Evolutionary conservation across 2,113 vertebrate genomes (phyloP).

Genomic region (Nothobranchius furzeri): DNA sequence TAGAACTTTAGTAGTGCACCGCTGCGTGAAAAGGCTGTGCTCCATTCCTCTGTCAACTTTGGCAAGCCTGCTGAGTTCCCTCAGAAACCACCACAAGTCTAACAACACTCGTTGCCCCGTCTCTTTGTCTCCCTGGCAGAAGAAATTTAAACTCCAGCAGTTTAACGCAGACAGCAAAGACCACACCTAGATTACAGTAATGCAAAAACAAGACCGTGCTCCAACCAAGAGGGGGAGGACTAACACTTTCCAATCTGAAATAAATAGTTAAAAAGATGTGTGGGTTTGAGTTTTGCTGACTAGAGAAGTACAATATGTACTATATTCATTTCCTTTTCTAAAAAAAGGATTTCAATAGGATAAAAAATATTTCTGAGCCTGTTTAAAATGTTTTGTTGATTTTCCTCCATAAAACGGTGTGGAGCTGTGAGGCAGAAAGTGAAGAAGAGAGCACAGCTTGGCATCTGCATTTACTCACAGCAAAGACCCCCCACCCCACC

Average conservation of each 20-base stretch:
- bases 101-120: constrained; percentile 38
- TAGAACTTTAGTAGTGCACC: constrained; percentile 77
- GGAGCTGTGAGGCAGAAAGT: constrained; percentile 60
- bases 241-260: constrained; percentile 18
- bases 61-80: constrained; percentile 56
- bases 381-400: constrained; percentile 37
- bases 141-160: constrained; percentile 27
- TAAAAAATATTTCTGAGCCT: constrained; percentile 50
- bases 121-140: constrained; percentile 52
- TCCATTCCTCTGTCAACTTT: constrained; percentile 62
- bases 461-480: constrained; percentile 55
- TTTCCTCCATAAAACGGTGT: constrained; percentile 41
- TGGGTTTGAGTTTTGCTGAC: constrained; percentile 14
- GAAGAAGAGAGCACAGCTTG: constrained; percentile 69
- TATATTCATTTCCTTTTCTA: constrained; percentile 45
- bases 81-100: constrained; percentile 55
- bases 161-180: constrained; percentile 30
- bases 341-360: constrained; percentile 45
- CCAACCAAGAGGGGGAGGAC: constrained; percentile 12
- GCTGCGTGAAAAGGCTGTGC: constrained; percentile 68
- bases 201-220: constrained; percentile 17
- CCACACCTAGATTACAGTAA: constrained; percentile 17
- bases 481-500: constrained; percentile 34
- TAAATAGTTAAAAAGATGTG: constrained; percentile 25
- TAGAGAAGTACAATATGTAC: constrained; percentile 61